These are phyloP conservation scores for Rhombomys opimus DNA, from an alignment of 2,113 vertebrate species.

Conservation along the genomic window DNA sequence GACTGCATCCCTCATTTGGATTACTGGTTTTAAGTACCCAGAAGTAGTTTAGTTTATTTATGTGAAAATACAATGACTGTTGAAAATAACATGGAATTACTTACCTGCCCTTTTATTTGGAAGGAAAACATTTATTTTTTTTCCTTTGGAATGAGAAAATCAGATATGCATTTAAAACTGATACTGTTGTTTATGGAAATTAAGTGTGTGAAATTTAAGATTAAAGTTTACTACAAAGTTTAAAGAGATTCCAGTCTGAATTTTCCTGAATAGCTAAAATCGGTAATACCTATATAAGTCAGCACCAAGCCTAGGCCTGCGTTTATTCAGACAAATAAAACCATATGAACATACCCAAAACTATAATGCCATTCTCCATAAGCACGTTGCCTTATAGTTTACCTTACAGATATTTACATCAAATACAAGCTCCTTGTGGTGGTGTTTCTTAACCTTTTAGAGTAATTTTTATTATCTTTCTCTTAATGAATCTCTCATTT, in stretches of 20 bases:
- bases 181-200: not conserved
- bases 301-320: not conserved
- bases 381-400: not conserved
- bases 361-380: not conserved
- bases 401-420: not conserved
- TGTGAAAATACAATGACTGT: not conserved
- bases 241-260: not conserved
- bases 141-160: not conserved
- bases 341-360: not conserved
- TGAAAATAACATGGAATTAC: not conserved
- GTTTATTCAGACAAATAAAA: conserved; percentile 22
- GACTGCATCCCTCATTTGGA: not conserved
- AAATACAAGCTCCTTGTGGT: not conserved
- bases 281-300: not conserved
- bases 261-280: not conserved
- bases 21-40: not conserved
- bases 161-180: not conserved
- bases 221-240: conserved; percentile 36
- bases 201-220: not conserved
- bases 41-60: not conserved
- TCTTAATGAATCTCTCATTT: conserved; percentile 21
- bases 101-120: not conserved
- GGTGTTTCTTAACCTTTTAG: not conserved
- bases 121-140: not conserved
- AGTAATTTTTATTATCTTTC: conserved; percentile 38